phyloP scores from a whole-genome alignment of 2,113 vertebrate species.

The Chaenogobius annularis region DNA sequence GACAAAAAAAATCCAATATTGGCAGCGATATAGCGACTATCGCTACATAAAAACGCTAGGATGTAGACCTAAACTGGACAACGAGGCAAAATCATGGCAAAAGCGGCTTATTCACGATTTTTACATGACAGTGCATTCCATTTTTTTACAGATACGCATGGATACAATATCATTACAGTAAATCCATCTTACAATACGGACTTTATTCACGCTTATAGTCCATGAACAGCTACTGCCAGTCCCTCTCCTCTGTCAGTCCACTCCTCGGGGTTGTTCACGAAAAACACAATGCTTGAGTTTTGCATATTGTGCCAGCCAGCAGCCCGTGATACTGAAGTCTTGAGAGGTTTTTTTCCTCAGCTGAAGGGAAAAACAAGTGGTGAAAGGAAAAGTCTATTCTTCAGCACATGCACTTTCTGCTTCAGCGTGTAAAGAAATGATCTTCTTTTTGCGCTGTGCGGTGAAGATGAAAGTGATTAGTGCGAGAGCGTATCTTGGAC shows the following conservation, averaged over 20 bases:
- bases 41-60: not conserved
- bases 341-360: constrained; percentile 33
- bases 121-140: too few species aligned
- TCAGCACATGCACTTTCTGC: constrained; percentile 11
- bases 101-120: too few species aligned
- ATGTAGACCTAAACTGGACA: not conserved
- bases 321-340: constrained; percentile 41
- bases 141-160: not conserved
- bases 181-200: not conserved
- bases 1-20: not conserved
- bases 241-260: constrained; percentile 13
- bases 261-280: constrained; percentile 16
- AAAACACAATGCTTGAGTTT: constrained; percentile 19
- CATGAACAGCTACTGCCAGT: not conserved
- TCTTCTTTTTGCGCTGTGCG: not conserved
- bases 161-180: not conserved
- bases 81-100: not conserved
- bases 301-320: constrained; percentile 27
- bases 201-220: not conserved
- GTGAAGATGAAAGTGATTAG: constrained; percentile 15
- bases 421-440: constrained; percentile 22
- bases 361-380: constrained; percentile 28
- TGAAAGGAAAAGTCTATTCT: constrained; percentile 22
- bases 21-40: too few species aligned
- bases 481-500: constrained; percentile 9